Conservation (phyloP, 2,888 invertebrate genomes). For the Reticulitermes lucifugus region DNA sequence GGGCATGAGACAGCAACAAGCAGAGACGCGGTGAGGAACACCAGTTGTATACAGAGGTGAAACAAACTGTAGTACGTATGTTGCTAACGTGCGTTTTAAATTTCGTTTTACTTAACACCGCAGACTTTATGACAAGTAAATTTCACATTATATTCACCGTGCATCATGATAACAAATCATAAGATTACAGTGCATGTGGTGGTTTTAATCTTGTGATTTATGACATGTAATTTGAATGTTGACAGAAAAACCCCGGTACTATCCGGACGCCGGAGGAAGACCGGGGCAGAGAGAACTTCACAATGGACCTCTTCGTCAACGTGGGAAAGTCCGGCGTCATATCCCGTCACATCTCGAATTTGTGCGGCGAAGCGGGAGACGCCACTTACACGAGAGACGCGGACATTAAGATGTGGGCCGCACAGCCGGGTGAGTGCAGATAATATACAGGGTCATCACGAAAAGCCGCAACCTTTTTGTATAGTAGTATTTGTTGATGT, state of each 20-base stretch:
- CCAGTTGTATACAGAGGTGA: too few species aligned
- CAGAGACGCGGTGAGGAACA: too few species aligned
- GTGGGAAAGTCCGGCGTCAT: conserved; percentile 75
- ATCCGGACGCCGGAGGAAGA: conserved; percentile 93
- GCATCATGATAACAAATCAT: too few species aligned
- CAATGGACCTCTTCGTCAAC: conserved; percentile 85
- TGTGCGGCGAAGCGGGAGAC: conserved; percentile 83
- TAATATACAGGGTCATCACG: neutral
- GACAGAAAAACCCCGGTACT: conserved; percentile 81
- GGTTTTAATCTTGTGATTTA: too few species aligned
- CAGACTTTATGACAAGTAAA: too few species aligned
- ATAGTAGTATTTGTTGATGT: neutral
- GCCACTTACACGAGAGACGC: conserved; percentile 82
- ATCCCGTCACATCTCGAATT: conserved; percentile 77
- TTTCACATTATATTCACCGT: too few species aligned
- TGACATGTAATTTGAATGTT: neutral
- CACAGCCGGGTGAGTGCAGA: conserved; percentile 73
- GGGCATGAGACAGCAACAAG: too few species aligned
- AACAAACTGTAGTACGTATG: too few species aligned
- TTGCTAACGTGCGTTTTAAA: too few species aligned
- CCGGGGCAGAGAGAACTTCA: conserved; percentile 83
- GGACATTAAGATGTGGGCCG: conserved; percentile 84
- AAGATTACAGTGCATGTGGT: too few species aligned
- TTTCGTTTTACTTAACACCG: too few species aligned
- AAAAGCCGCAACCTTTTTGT: neutral